Base-by-base conservation (phyloP, 2,113 vertebrate genomes). In the Plecotus auritus region DNA sequence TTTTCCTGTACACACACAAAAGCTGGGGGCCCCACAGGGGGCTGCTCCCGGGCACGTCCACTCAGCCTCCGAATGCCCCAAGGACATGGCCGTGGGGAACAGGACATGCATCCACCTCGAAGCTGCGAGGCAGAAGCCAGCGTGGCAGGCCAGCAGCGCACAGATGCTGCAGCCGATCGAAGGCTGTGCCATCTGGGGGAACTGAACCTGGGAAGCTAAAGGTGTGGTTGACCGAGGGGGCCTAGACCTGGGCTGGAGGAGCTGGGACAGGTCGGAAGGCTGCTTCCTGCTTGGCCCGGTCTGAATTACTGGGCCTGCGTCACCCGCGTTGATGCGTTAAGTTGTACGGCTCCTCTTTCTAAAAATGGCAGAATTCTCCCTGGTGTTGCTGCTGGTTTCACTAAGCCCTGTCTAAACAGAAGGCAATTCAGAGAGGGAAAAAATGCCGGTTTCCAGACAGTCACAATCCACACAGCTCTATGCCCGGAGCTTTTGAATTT, bases 401-500 rank as follows among this genome's bases (percentile, higher is more conserved):
- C 85, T 88, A 92, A 94, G 51, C 73, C 30, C 64, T 26, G 30
- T 81, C 67, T 91, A 93, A 88, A 92, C 47, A 94, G 87, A 90
- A 95, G 47, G 85, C 67, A 37, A 85, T 82, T 74, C 66, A 77
- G 72, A 91, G 7, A 73, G 17, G 77, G 5, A 66, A 67, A 47
- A 66, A 80, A 90, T 16, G 64, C n/a, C 9, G 5, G 28, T 56
- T 89, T 85, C 89, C 72, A 95, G 93, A 73, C 80, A 78, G 81
- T 49, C 54, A 9, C 9, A 54, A 69, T 51, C 66, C 7, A 0
- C 5, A 0, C 51, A 85, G 73, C 61, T 67, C 13, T 6, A 40
- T 23, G 35, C 17, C 9, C 10, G 26, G n/a, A 70, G 40, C 67
- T 78, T 61, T 32, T 5, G 49, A 74, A 69, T 82, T 42, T 26